phyloP scores from a whole-genome alignment of 2,113 vertebrate genomes.

The Suncus etruscus region DNA sequence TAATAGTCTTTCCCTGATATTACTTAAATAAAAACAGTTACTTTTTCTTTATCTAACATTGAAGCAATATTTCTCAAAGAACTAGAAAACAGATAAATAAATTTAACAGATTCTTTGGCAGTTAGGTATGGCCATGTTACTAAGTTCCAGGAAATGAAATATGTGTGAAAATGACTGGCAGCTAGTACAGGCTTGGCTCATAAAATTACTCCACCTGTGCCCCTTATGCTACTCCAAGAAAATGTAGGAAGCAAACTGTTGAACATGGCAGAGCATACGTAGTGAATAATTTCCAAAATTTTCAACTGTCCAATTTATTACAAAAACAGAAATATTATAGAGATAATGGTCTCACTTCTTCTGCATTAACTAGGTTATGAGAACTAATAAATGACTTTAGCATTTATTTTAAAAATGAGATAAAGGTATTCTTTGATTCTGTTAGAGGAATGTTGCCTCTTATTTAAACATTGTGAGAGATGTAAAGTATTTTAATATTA shows the following conservation, averaged over 20 bases:
- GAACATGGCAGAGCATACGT: not conserved
- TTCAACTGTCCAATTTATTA: not conserved
- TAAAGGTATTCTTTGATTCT: no score
- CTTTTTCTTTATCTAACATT: not conserved
- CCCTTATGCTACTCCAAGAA: not conserved
- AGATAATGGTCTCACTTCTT: not conserved
- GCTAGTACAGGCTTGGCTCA: not conserved
- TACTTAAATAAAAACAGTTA: not conserved
- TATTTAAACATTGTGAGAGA: no score
- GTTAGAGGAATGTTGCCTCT: no score
- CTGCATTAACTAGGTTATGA: not conserved
- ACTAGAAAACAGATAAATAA: slow-evolving; percentile 1
- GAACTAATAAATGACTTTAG: not conserved
- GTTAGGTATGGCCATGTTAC: not conserved
- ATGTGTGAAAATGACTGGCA: not conserved
- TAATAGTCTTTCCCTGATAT: not conserved
- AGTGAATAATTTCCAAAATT: not conserved
- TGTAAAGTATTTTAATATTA: no score
- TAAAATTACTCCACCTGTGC: not conserved
- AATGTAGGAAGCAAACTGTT: not conserved
- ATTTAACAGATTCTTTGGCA: not conserved
- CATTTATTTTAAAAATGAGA: no score
- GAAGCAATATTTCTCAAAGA: slow-evolving; percentile 6
- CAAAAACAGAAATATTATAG: not conserved
- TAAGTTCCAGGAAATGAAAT: not conserved